Conservation (phyloP, 2,888 invertebrate species). For the Trichogramma evanescens region DNA sequence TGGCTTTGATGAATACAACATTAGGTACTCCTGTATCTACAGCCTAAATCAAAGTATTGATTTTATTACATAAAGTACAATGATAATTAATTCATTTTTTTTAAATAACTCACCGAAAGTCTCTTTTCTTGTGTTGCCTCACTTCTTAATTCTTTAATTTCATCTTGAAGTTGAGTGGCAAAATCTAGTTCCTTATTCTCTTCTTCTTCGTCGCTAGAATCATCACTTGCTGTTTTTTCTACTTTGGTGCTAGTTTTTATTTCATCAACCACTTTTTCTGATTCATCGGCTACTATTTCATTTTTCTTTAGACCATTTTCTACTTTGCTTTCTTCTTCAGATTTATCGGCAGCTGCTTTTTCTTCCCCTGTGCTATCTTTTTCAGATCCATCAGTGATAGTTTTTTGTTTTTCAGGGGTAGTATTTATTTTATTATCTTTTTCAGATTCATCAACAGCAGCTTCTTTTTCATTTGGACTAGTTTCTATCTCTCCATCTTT, state of each 20-base stretch:
- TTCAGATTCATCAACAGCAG: background rate
- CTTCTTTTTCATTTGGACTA: background rate
- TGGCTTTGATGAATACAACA: conserved; percentile 78
- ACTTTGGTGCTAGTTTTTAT: background rate
- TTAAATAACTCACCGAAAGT: conserved; percentile 28
- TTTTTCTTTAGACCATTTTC: background rate
- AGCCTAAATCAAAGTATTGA: conserved; percentile 49
- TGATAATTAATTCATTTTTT: background rate
- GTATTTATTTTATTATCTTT: background rate
- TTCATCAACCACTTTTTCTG: background rate
- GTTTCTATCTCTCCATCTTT: background rate
- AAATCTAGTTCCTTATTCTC: conserved; percentile 52
- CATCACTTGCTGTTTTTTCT: background rate
- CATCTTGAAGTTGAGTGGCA: conserved; percentile 54
- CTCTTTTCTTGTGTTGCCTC: conserved; percentile 44
- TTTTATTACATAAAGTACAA: background rate
- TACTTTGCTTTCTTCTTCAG: background rate
- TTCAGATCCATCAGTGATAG: conserved; percentile 9
- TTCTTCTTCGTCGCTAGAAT: conserved; percentile 25
- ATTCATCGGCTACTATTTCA: background rate
- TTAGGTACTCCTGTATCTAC: conserved; percentile 78
- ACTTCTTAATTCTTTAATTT: conserved; percentile 55
- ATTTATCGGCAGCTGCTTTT: conserved; percentile 12
- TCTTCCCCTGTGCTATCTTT: background rate
- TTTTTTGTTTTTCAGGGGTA: conserved; percentile 2